Evolutionary conservation across 2,113 vertebrate species (phyloP).

Genomic region (Coptodon bakossiorum): DNA sequence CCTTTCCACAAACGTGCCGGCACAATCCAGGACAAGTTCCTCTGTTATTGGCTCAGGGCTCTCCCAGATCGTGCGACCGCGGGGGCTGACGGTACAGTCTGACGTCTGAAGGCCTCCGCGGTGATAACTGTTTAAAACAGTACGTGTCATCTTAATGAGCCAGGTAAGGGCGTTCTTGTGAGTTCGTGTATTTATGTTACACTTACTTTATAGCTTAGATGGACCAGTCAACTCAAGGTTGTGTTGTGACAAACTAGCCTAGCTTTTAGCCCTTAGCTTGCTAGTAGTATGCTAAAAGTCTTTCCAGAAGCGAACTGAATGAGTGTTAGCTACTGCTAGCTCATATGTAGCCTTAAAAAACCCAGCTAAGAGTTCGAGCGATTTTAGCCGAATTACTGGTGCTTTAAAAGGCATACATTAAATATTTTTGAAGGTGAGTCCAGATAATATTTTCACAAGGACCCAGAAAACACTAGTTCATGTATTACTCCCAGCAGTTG

Average conservation of each 20-base stretch:
- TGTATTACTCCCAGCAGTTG: not conserved
- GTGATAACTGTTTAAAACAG: not conserved
- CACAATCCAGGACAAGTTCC: not conserved
- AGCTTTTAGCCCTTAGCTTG: constrained; percentile 23
- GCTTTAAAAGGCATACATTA: not conserved
- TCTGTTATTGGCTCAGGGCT: not conserved
- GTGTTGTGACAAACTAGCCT: not conserved
- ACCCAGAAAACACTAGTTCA: not conserved
- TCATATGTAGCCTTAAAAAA: not conserved
- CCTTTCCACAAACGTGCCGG: not conserved
- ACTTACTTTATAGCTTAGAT: not conserved
- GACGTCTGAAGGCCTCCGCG: constrained; percentile 40
- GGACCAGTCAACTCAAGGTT: not conserved
- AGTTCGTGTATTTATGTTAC: not conserved
- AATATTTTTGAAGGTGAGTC: accelerated
- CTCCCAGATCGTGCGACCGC: not conserved
- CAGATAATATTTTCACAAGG: not conserved
- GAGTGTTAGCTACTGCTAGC: not conserved
- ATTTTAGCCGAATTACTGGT: not conserved
- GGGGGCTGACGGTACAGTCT: not conserved
- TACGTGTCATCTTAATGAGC: not conserved
- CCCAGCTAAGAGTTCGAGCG: not conserved
- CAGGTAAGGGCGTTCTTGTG: constrained; percentile 33
- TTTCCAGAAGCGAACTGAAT: not conserved
- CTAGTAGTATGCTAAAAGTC: constrained; percentile 3